phyloP scores from a whole-genome alignment of 2,113 vertebrate genomes.

The Macroglossus sobrinus region DNA sequence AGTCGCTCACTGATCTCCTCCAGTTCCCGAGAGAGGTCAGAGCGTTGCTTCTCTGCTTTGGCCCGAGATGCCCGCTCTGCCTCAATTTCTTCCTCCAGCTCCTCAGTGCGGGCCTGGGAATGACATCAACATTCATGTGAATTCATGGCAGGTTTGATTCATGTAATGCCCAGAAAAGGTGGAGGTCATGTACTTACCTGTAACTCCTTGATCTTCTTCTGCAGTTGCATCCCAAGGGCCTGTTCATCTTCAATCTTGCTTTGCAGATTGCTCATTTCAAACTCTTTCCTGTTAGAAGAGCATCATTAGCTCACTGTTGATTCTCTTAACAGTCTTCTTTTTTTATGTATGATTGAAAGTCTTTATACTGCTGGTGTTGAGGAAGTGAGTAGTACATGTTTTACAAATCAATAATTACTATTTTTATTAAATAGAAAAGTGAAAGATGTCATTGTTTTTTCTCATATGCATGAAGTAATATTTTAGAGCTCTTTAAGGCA shows the following conservation, averaged over 20 bases:
- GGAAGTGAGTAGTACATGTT: not conserved
- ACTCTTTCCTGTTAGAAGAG: conserved; percentile 83
- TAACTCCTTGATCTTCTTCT: conserved; percentile 88
- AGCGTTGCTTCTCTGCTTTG: conserved; percentile 92
- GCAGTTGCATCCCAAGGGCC: conserved; percentile 80
- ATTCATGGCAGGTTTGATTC: not conserved
- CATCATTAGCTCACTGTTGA: not conserved
- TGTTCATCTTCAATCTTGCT: conserved; percentile 86
- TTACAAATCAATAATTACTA: not conserved
- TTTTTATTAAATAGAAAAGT: conserved; percentile 22
- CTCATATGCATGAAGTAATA: not conserved
- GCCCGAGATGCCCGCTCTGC: conserved; percentile 85
- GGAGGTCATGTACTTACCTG: conserved; percentile 73
- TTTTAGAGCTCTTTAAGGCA: not conserved
- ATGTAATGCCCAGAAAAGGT: not conserved
- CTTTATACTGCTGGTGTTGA: not conserved
- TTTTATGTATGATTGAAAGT: not conserved
- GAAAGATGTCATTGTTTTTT: not conserved
- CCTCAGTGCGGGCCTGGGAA: conserved; percentile 86
- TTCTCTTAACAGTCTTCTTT: not conserved
- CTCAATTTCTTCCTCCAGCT: conserved; percentile 92
- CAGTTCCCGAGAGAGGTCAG: conserved; percentile 90
- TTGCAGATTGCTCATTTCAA: conserved; percentile 86
- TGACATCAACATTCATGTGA: not conserved
- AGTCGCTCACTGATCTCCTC: conserved; percentile 93